Evolutionary conservation across 35 echinoderm and acorn worm genomes (phyloP).

Genomic region (Chiridota heheva): DNA sequence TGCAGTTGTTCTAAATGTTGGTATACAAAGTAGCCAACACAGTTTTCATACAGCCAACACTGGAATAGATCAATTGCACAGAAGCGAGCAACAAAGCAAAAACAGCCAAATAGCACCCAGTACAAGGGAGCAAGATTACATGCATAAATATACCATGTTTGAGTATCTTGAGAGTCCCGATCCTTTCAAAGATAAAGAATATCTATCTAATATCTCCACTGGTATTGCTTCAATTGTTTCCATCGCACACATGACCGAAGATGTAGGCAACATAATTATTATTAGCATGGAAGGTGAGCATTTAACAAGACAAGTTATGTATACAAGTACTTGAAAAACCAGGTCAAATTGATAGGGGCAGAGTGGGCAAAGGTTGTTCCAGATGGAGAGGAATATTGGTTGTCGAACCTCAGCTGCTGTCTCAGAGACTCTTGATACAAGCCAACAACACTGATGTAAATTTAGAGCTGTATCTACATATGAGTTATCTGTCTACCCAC

Average conservation of each 20-base stretch:
- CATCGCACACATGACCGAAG: constrained; percentile 5
- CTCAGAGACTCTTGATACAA: constrained; percentile 13
- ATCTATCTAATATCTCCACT: constrained; percentile 19
- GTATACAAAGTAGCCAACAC: no score
- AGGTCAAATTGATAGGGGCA: constrained; percentile 10
- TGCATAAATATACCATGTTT: neutral
- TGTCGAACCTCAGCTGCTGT: constrained; percentile 17
- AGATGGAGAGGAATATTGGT: neutral
- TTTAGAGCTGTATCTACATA: neutral
- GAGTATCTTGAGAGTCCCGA: constrained; percentile 8
- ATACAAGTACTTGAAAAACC: neutral
- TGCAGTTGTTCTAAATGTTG: no score
- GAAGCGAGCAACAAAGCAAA: neutral
- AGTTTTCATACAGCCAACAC: no score
- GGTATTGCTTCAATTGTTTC: neutral
- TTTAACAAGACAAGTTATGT: no score
- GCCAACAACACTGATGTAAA: neutral
- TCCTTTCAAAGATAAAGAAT: constrained; percentile 6
- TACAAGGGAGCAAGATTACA: neutral
- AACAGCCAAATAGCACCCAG: neutral
- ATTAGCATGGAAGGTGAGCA: neutral
- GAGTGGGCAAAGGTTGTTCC: constrained; percentile 15
- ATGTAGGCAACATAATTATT: neutral
- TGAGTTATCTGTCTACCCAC: neutral
- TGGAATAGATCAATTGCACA: neutral